These are phyloP conservation scores for Momotus momota DNA, from an alignment of 2,797 vertebrate genomes.

Conservation along the genomic window DNA sequence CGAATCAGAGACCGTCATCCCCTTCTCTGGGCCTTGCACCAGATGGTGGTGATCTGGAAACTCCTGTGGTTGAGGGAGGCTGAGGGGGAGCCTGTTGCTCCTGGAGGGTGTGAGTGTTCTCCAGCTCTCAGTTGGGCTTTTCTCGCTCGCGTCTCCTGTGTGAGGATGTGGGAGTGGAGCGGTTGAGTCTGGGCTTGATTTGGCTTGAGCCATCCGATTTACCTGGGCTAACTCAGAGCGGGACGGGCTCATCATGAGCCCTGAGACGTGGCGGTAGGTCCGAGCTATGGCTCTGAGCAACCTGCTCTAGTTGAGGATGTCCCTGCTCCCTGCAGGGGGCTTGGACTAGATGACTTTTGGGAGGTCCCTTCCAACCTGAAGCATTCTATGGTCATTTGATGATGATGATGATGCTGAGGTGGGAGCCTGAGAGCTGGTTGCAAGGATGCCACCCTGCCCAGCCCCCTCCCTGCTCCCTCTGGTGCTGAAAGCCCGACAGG, in stretches of 20 bases:
- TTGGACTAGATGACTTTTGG: no score
- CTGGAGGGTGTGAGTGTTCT: background rate
- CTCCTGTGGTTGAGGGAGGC: background rate
- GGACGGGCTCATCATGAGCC: background rate
- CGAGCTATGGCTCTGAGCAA: no score
- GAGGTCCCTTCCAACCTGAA: no score
- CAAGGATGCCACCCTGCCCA: background rate
- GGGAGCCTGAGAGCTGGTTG: background rate
- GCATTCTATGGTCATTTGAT: no score
- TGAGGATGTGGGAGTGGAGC: background rate
- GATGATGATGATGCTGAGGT: background rate
- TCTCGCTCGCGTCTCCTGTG: accelerated
- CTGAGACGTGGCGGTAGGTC: accelerated
- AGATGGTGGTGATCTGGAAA: slow-evolving; percentile 26
- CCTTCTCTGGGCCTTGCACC: background rate
- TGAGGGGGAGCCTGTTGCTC: background rate
- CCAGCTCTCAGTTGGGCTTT: background rate
- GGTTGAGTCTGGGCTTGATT: background rate
- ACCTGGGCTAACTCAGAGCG: background rate
- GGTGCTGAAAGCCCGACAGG: accelerated
- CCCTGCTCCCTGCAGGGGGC: no score
- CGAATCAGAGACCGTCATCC: background rate
- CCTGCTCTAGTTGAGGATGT: no score
- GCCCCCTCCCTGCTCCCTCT: background rate
- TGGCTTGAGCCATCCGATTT: background rate